phyloP scores from a whole-genome alignment of 2,113 vertebrate genomes.

The Pithys albifrons region DNA sequence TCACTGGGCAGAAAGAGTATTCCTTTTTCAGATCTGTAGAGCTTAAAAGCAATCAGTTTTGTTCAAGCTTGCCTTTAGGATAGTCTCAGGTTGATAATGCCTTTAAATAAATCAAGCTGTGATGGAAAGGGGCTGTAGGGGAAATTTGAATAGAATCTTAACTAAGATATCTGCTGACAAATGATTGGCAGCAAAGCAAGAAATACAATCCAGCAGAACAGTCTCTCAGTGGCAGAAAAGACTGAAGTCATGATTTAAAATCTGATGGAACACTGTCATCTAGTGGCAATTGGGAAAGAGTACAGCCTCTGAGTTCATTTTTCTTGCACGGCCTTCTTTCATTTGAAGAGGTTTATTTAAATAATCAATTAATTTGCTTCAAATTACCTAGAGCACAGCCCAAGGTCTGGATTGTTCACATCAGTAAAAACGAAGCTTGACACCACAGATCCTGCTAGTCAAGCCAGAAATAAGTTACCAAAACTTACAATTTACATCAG shows the following conservation, averaged over 20 bases:
- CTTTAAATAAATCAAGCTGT: not conserved
- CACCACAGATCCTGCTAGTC: not conserved
- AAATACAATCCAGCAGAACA: not conserved
- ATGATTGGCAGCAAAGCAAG: not conserved
- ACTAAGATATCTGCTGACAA: not conserved
- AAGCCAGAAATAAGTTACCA: not conserved
- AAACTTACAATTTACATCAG: not conserved
- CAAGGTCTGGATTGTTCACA: not conserved
- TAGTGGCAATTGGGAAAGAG: constrained; percentile 7
- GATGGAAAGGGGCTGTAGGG: not conserved
- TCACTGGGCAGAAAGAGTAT: not conserved
- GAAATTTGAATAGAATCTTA: not conserved
- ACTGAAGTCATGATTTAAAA: not conserved
- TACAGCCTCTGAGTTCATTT: not conserved
- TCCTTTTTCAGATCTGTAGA: not conserved
- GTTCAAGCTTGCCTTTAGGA: not conserved
- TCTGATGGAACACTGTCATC: constrained; percentile 42
- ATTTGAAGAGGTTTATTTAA: not conserved
- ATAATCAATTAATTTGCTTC: not conserved
- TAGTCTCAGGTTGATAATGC: not conserved
- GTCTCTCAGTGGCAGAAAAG: not conserved
- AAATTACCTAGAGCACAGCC: not conserved
- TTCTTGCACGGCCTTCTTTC: not conserved
- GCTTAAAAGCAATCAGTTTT: not conserved
- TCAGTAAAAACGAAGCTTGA: not conserved